phyloP scores from a whole-genome alignment of 2,888 invertebrate genomes.

The Papilio protenor region DNA sequence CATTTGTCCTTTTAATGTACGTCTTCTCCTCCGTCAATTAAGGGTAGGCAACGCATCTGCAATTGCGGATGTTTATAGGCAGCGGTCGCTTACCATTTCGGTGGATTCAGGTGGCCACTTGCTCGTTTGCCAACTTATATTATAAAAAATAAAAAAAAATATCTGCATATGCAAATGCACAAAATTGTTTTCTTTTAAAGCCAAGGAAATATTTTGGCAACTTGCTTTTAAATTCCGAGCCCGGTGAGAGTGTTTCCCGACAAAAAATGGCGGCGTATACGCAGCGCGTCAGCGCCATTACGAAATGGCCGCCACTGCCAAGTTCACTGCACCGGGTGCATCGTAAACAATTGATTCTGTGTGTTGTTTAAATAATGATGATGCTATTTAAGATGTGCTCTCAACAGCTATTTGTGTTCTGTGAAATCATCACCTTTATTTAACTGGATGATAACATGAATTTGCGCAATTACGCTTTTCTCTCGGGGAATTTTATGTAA shows the following conservation, averaged over 20 bases:
- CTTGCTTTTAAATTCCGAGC: conserved; percentile 21
- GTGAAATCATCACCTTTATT: conserved; percentile 14
- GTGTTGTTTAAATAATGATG: conserved; percentile 37
- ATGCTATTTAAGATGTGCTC: conserved; percentile 11
- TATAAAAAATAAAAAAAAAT: too few species aligned
- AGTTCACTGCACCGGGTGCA: conserved; percentile 67
- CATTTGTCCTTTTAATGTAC: too few species aligned
- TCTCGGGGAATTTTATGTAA: not conserved
- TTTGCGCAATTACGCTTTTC: not conserved
- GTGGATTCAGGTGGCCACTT: too few species aligned
- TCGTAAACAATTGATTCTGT: conserved; percentile 45
- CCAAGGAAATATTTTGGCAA: conserved; percentile 14
- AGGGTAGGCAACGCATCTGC: too few species aligned
- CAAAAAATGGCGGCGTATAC: conserved; percentile 25
- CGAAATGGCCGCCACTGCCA: conserved; percentile 59
- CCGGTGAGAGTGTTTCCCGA: conserved; percentile 15
- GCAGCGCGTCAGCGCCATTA: conserved; percentile 51
- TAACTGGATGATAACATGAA: not conserved
- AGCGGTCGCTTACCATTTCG: too few species aligned
- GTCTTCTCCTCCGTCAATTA: too few species aligned
- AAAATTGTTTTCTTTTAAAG: conserved; percentile 3
- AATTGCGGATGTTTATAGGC: too few species aligned
- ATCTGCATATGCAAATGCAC: not conserved
- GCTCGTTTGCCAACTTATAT: too few species aligned
- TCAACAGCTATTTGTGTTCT: conserved; percentile 18